Evolutionary conservation across 2,113 vertebrate species (phyloP), one percentile per base, ranked within the genome.

Genomic region (Camelus dromedarius): DNA sequence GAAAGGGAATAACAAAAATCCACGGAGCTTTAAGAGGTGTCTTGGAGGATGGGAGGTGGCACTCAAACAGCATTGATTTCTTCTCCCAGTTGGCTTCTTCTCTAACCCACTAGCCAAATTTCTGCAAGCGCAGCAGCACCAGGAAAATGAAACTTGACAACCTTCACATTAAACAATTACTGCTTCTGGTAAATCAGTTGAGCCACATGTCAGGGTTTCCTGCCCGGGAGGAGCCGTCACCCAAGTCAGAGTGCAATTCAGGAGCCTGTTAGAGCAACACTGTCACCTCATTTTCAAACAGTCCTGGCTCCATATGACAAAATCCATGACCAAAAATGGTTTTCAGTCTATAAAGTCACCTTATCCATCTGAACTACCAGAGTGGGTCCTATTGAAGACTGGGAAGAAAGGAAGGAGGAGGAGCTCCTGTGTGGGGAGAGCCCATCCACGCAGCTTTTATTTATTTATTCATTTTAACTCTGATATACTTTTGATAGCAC

Each of bases 181-280:
- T 62, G 50, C 77, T 96, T 97, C 96, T 91, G 77, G 82, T 96
- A 97, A 97, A 96, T 97, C 97, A 97, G 75, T 73, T 6, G 30
- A 94, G 73, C 67, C 50, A 24, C 77, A 30, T 66, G 95, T 85
- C 96, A 83, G 28, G 89, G 46, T 69, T 82, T 79, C 90, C 75
- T 95, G 60, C 77, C 96, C 52, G 32, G 28, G 46, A 93, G 91
- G 79, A 91, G 32, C 86, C 69, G 32, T 93, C 86, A 95, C 86
- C 73, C 8, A 12, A 30, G 62, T 76, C 42, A 24, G 89, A 95
- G 83, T 84, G 80, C 85, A 93, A 11, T 64, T 93, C 67, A 79
- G 73, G 62, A 84, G 91, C 82, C 89, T 93, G 50, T 97, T 54
- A 97, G 86, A 91, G 73, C 56, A 83, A 50, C 93, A 66, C 15